These are phyloP conservation scores for Drosophila mettleri DNA, from an alignment of 2,888 invertebrate species.

Conservation along the genomic window DNA sequence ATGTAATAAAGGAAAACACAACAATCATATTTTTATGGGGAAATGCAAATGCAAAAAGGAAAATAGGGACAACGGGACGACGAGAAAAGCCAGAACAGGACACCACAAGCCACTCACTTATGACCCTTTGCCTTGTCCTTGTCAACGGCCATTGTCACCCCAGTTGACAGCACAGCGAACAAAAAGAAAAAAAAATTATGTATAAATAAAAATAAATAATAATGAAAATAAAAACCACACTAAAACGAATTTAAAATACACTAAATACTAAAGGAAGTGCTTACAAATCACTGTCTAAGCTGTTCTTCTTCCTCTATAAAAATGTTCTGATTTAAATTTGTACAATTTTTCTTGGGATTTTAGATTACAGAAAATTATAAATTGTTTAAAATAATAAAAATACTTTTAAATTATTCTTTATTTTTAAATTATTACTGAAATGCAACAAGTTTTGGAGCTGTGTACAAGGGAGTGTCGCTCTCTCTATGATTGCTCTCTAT, in stretches of 20 bases:
- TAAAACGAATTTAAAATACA: conserved; percentile 1
- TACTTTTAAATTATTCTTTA: too few relatives aligned
- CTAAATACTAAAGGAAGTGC: too few relatives aligned
- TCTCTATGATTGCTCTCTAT: too few relatives aligned
- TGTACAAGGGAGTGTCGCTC: too few relatives aligned
- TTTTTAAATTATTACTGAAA: too few relatives aligned
- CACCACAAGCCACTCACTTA: conserved; percentile 36
- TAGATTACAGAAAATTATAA: too few relatives aligned
- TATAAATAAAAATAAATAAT: conserved; percentile 6
- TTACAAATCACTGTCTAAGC: too few relatives aligned
- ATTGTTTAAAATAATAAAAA: too few relatives aligned
- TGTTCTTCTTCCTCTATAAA: too few relatives aligned
- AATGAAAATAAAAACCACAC: background rate
- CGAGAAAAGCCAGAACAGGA: conserved; percentile 13
- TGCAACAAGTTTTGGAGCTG: too few relatives aligned
- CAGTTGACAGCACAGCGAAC: conserved; percentile 28
- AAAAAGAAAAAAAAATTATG: conserved; percentile 3
- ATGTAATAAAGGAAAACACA: conserved; percentile 71
- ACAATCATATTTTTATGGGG: conserved; percentile 77
- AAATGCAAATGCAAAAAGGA: conserved; percentile 69
- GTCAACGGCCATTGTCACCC: conserved; percentile 53
- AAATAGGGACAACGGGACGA: conserved; percentile 41
- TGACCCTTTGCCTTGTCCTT: conserved; percentile 51
- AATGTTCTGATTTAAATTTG: too few relatives aligned
- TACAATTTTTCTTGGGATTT: too few relatives aligned